Evolutionary conservation across 2,113 vertebrate species (phyloP).

Genomic region (Nannospalax galili): DNA sequence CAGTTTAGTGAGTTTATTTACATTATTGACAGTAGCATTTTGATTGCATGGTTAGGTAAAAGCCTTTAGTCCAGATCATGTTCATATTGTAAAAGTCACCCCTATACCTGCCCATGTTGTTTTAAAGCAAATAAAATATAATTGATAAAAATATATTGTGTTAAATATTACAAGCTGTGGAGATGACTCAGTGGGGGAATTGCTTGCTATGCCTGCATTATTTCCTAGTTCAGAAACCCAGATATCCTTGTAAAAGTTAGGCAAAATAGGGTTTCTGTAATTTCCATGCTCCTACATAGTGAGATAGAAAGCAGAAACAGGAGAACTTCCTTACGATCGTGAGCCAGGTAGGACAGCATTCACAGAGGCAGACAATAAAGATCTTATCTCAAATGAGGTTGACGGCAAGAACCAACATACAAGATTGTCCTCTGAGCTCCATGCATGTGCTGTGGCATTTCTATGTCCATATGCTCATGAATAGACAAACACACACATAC

Average conservation of each 20-base stretch:
- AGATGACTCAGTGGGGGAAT: neutral
- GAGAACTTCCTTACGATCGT: too few relatives aligned
- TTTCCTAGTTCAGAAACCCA: neutral
- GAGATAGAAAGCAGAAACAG: too few relatives aligned
- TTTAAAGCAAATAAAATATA: neutral
- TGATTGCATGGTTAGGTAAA: too few relatives aligned
- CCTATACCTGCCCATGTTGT: neutral
- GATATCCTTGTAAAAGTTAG: too few relatives aligned
- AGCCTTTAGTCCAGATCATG: too few relatives aligned
- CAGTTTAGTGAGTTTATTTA: too few relatives aligned
- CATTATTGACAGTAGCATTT: too few relatives aligned
- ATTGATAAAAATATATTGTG: neutral
- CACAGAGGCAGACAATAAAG: neutral
- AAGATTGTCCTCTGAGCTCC: neutral
- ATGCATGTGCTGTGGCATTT: too few relatives aligned
- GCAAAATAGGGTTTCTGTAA: neutral
- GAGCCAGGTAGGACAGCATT: neutral
- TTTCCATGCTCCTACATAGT: neutral
- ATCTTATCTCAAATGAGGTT: neutral
- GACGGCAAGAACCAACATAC: neutral
- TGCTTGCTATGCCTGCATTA: neutral
- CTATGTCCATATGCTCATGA: neutral
- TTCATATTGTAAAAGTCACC: too few relatives aligned
- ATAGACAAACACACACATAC: neutral
- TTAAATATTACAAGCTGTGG: neutral